Conservation (phyloP, 64 coral and sea anemone genomes). For the Platygyra sinensis region DNA sequence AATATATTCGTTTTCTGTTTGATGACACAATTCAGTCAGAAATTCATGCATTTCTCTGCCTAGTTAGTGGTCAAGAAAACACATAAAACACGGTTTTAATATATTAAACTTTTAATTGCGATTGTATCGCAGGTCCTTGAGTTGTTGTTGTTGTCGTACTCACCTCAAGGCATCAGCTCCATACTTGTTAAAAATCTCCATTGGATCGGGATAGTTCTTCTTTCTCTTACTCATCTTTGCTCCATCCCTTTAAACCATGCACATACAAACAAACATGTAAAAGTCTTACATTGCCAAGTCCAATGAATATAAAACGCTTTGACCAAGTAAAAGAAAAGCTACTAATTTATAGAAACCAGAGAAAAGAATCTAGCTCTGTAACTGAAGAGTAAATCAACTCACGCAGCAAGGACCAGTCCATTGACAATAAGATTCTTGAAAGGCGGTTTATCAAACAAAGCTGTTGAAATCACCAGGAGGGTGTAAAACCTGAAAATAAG, state of each 20-base stretch:
- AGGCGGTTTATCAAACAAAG: constrained; percentile 95
- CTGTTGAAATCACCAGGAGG: constrained; percentile 92
- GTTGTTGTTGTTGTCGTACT: background rate
- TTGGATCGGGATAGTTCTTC: constrained; percentile 96
- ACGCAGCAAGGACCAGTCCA: constrained; percentile 96
- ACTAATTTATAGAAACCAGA: background rate
- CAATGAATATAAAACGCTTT: background rate
- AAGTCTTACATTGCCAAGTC: too few relatives aligned
- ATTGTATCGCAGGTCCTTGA: background rate
- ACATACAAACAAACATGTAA: background rate
- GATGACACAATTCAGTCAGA: too few relatives aligned
- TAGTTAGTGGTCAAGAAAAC: too few relatives aligned
- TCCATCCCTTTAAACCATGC: constrained; percentile 68
- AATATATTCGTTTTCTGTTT: too few relatives aligned
- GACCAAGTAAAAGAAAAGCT: background rate
- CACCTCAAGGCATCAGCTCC: constrained; percentile 95
- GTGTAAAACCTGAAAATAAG: constrained; percentile 89
- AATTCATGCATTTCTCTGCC: too few relatives aligned
- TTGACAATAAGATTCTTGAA: constrained; percentile 99
- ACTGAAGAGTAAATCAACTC: constrained; percentile 6
- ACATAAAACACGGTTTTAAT: too few relatives aligned
- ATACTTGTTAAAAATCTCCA: constrained; percentile 91
- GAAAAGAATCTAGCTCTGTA: background rate
- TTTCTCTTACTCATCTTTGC: constrained; percentile 99
- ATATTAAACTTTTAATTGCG: too few relatives aligned